Conservation (phyloP, 2,888 invertebrate species). For the Tupiocoris notatus region DNA sequence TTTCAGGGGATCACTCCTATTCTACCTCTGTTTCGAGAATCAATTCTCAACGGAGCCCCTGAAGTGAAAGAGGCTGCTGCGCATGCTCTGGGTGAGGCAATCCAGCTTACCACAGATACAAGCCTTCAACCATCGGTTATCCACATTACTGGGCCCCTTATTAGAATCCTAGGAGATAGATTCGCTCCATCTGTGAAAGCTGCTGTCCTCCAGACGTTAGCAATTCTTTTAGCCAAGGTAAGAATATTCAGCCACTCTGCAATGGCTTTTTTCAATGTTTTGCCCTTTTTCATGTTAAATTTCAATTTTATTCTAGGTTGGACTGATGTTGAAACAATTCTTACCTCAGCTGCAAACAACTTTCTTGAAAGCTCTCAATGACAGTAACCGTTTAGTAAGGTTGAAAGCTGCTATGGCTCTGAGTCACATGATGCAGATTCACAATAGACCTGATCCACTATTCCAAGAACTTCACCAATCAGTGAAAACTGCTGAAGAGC, state of each 20-base stretch:
- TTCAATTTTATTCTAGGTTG: constrained; percentile 75
- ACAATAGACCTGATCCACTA: constrained; percentile 89
- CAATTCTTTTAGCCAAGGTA: constrained; percentile 86
- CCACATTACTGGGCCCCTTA: constrained; percentile 95
- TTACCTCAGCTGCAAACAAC: constrained; percentile 98
- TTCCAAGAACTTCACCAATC: constrained; percentile 88
- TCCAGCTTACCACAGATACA: constrained; percentile 77
- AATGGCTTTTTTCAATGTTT: background rate
- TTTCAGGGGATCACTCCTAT: constrained; percentile 83
- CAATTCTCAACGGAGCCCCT: constrained; percentile 89
- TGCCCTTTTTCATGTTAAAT: no score
- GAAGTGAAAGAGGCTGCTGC: constrained; percentile 96
- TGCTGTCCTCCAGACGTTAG: constrained; percentile 91
- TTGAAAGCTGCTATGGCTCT: constrained; percentile 86
- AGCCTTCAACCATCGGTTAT: constrained; percentile 94
- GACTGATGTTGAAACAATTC: constrained; percentile 93
- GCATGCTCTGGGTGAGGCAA: constrained; percentile 77
- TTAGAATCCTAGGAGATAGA: constrained; percentile 93
- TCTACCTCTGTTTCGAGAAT: constrained; percentile 92
- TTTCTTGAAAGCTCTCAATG: constrained; percentile 91
- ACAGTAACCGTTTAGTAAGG: constrained; percentile 81
- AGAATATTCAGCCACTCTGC: background rate
- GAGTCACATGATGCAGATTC: constrained; percentile 84
- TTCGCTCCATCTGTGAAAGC: constrained; percentile 93
- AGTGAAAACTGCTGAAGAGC: constrained; percentile 80